These are phyloP conservation scores for Rafetus swinhoei DNA, from an alignment of 2,113 vertebrate genomes.

Conservation along the genomic window DNA sequence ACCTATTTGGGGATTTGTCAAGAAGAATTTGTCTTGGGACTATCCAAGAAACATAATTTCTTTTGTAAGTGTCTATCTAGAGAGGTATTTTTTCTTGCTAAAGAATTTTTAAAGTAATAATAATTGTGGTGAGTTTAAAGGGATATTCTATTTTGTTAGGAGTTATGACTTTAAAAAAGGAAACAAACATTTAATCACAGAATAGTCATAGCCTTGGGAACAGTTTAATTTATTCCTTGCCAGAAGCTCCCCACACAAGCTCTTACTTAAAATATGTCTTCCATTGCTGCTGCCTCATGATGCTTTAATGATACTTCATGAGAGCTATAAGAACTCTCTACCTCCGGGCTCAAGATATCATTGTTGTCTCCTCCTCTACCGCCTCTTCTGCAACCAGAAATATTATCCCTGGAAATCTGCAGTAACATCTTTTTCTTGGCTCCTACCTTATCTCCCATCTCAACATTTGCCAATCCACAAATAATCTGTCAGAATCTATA, in stretches of 20 bases:
- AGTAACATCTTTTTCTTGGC: not conserved
- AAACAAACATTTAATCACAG: conserved; percentile 16
- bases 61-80: not conserved
- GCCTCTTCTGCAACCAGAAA: not conserved
- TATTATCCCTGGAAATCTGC: conserved; percentile 3
- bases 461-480: not conserved
- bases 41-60: not conserved
- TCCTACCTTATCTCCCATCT: not conserved
- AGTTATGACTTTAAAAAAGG: conserved; percentile 10
- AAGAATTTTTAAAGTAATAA: not conserved
- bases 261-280: conserved; percentile 35
- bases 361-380: not conserved
- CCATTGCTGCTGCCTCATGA: not conserved
- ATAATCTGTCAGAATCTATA: not conserved
- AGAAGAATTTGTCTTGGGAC: not conserved
- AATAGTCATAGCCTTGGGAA: not conserved
- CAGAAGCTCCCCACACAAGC: not conserved
- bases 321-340: not conserved
- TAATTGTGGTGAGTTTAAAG: not conserved
- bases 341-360: not conserved
- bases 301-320: conserved; percentile 39
- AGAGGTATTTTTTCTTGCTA: not conserved
- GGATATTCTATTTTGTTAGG: not conserved
- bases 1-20: not conserved
- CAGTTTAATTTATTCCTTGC: conserved; percentile 25